Evolutionary conservation across 2,797 vertebrate species (phyloP).

Genomic region (Borostomias antarcticus): DNA sequence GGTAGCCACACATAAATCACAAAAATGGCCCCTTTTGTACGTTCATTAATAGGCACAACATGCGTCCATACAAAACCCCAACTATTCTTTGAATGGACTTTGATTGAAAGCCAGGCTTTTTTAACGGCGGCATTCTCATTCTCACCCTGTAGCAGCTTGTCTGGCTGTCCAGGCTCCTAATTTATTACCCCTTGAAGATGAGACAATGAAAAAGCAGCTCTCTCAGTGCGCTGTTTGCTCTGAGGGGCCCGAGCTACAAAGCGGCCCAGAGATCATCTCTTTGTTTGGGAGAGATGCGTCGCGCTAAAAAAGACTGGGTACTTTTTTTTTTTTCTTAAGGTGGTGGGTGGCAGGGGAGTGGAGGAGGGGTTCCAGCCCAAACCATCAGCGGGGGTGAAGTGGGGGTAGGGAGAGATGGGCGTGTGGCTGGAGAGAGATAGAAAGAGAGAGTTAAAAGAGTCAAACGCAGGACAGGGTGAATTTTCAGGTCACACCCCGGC

Average conservation of each 20-base stretch:
- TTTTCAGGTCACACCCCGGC: conserved; percentile 29
- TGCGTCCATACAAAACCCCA: conserved; percentile 91
- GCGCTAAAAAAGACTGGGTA: conserved; percentile 49
- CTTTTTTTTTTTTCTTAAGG: conserved; percentile 25
- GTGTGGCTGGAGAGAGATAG: neutral
- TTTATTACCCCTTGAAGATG: conserved; percentile 92
- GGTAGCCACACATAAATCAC: conserved; percentile 89
- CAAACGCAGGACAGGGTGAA: conserved; percentile 57
- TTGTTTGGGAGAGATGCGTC: conserved; percentile 51
- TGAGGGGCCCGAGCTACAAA: conserved; percentile 75
- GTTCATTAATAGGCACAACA: conserved; percentile 96
- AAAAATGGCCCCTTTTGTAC: conserved; percentile 90
- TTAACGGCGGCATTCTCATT: conserved; percentile 89
- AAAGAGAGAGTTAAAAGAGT: conserved; percentile 2
- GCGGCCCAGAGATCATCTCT: conserved; percentile 60
- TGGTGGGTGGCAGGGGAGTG: conserved; percentile 49
- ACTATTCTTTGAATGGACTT: conserved; percentile 93
- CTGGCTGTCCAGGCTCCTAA: conserved; percentile 86
- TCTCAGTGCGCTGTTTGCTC: conserved; percentile 87
- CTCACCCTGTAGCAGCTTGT: conserved; percentile 92
- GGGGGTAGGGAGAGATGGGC: neutral
- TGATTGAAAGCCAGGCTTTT: conserved; percentile 92
- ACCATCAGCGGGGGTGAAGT: conserved; percentile 27
- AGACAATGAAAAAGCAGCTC: conserved; percentile 86
- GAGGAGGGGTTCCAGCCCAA: conserved; percentile 74